These are phyloP conservation scores for Synanceia verrucosa DNA, from an alignment of 2,797 vertebrate genomes.

Conservation along the genomic window DNA sequence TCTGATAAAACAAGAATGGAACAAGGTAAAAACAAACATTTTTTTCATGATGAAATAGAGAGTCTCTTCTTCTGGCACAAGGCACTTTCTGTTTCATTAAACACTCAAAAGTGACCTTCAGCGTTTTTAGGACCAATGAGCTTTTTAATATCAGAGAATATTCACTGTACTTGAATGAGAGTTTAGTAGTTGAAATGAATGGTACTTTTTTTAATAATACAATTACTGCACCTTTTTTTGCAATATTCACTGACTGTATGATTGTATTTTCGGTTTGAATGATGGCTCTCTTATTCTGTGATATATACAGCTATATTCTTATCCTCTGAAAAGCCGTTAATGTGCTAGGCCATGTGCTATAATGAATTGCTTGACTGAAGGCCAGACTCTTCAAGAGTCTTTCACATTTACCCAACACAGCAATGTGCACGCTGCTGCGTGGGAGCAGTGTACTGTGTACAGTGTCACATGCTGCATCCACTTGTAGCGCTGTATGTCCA, in stretches of 20 bases:
- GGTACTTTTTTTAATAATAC: no score
- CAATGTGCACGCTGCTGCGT: not conserved
- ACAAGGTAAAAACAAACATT: no score
- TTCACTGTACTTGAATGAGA: not conserved
- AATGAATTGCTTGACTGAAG: not conserved
- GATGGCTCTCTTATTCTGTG: not conserved
- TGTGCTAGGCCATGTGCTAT: no score
- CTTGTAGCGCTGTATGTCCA: constrained; percentile 41
- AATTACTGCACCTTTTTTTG: no score
- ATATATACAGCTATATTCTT: not conserved
- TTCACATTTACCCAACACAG: constrained; percentile 2
- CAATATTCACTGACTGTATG: not conserved
- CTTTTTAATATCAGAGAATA: not conserved
- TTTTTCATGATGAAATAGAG: no score
- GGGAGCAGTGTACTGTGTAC: constrained; percentile 7
- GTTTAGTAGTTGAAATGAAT: no score
- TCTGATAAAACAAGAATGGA: no score
- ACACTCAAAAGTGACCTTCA: not conserved
- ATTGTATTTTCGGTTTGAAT: not conserved
- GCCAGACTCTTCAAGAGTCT: not conserved
- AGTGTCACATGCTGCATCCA: constrained; percentile 7
- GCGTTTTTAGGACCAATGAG: not conserved
- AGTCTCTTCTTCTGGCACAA: no score
- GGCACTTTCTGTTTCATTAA: no score
- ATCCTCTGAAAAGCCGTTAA: not conserved